A percentile compares a stretch with the other conserved stretches of the same genome.
These are phyloP conservation scores for Brenthis daphne DNA, from an alignment of 2,888 invertebrate genomes.

Conservation along the genomic window DNA sequence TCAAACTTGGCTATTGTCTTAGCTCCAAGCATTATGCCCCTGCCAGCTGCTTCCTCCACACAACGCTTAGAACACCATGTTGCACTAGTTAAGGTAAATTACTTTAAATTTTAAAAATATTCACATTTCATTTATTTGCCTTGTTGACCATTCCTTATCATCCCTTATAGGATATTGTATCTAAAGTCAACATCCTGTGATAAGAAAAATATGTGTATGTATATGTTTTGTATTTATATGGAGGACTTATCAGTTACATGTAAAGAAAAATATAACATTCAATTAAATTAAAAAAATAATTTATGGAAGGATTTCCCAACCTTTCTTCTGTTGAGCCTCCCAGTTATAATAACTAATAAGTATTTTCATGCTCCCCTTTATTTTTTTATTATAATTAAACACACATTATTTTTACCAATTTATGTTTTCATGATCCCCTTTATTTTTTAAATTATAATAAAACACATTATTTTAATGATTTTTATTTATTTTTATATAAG, in stretches of 20 bases:
- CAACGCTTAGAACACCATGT: constrained; percentile 86
- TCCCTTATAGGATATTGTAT: neutral
- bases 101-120: neutral
- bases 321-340: neutral
- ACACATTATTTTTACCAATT: too few species aligned
- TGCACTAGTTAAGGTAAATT: constrained; percentile 85
- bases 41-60: constrained; percentile 85
- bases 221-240: neutral
- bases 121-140: neutral
- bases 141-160: neutral
- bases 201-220: neutral
- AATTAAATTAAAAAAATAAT: too few species aligned
- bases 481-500: too few species aligned
- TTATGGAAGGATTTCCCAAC: too few species aligned
- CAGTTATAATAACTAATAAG: too few species aligned
- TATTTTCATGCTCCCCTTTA: too few species aligned
- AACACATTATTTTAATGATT: too few species aligned
- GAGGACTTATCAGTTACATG: neutral
- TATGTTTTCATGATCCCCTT: too few species aligned
- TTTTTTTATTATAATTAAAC: too few species aligned
- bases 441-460: too few species aligned
- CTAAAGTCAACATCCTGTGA: constrained; percentile 5
- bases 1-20: constrained; percentile 93
- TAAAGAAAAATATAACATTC: neutral
- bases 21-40: constrained; percentile 93